Percentiles rank a stretch among this genome's conserved stretches.
phyloP scores from a whole-genome alignment of 2,797 vertebrate species.

The Threskiornis aethiopicus region DNA sequence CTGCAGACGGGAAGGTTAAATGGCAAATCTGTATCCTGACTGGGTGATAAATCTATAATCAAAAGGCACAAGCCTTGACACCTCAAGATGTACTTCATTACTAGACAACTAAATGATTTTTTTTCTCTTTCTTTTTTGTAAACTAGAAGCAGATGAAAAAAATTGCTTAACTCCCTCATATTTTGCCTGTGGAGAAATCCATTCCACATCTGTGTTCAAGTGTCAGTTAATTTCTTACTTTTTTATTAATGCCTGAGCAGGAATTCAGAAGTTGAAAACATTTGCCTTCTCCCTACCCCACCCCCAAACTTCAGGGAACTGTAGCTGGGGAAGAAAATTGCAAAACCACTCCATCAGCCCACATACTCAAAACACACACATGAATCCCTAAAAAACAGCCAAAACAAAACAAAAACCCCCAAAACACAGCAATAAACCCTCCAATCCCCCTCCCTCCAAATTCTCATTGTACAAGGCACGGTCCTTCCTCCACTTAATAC shows the following conservation, averaged over 20 bases:
- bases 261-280: slow-evolving; percentile 28
- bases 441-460: neutral
- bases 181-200: slow-evolving; percentile 60
- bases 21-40: slow-evolving; percentile 71
- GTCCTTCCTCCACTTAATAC: neutral
- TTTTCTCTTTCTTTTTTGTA: neutral
- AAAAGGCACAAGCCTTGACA: slow-evolving; percentile 69
- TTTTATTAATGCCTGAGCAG: slow-evolving; percentile 44
- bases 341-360: neutral
- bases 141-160: slow-evolving; percentile 74
- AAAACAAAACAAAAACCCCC: neutral
- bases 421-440: neutral
- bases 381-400: neutral
- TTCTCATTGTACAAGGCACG: neutral
- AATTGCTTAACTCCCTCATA: slow-evolving; percentile 31
- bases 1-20: slow-evolving; percentile 73
- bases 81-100: slow-evolving; percentile 77
- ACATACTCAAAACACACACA: neutral
- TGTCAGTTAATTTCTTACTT: slow-evolving; percentile 60
- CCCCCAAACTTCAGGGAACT: neutral
- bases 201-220: slow-evolving; percentile 35
- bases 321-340: neutral
- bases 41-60: slow-evolving; percentile 79
- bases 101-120: slow-evolving; percentile 50
- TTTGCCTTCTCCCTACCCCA: neutral